phyloP scores from a whole-genome alignment of 1,140 invertebrate genomes.

The Drosophila prosaltans region DNA sequence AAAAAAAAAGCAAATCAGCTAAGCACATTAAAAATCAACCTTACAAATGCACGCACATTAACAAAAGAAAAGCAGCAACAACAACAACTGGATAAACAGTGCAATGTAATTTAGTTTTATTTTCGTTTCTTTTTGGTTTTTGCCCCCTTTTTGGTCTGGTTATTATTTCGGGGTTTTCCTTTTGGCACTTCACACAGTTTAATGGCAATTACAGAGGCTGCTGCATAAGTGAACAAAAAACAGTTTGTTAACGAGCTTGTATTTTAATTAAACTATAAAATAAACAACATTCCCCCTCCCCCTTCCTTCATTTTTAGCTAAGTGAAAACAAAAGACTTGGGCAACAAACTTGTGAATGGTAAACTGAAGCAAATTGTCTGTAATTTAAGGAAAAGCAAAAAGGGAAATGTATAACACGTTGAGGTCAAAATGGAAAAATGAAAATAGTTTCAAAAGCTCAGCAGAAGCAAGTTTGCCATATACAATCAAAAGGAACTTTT shows the following conservation, averaged over 20 bases:
- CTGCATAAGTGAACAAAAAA: slow-evolving; percentile 22
- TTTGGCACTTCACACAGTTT: slow-evolving; percentile 52
- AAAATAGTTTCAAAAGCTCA: background rate
- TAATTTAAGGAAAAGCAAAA: slow-evolving; percentile 23
- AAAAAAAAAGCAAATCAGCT: slow-evolving; percentile 49
- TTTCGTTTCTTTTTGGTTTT: slow-evolving; percentile 6
- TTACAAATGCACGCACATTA: slow-evolving; percentile 69
- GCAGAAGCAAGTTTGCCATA: too few species aligned
- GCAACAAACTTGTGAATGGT: slow-evolving; percentile 62
- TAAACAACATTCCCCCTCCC: slow-evolving; percentile 32
- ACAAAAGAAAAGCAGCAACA: slow-evolving; percentile 9
- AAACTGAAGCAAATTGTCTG: slow-evolving; percentile 54
- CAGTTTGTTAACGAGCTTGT: slow-evolving; percentile 60
- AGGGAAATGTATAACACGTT: slow-evolving; percentile 17
- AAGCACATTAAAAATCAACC: slow-evolving; percentile 51
- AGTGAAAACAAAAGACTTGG: slow-evolving; percentile 77
- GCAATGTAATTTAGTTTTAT: slow-evolving; percentile 65
- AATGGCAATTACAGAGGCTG: slow-evolving; percentile 33
- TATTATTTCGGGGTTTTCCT: slow-evolving; percentile 36
- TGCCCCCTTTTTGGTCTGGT: slow-evolving; percentile 1
- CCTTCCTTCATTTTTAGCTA: background rate
- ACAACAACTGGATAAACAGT: slow-evolving; percentile 18
- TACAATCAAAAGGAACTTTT: too few species aligned
- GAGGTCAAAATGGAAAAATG: background rate
- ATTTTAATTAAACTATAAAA: slow-evolving; percentile 70